These are phyloP conservation scores for Melanotaenia trifasciata DNA, from an alignment of 2,797 vertebrate species.

Conservation along the genomic window DNA sequence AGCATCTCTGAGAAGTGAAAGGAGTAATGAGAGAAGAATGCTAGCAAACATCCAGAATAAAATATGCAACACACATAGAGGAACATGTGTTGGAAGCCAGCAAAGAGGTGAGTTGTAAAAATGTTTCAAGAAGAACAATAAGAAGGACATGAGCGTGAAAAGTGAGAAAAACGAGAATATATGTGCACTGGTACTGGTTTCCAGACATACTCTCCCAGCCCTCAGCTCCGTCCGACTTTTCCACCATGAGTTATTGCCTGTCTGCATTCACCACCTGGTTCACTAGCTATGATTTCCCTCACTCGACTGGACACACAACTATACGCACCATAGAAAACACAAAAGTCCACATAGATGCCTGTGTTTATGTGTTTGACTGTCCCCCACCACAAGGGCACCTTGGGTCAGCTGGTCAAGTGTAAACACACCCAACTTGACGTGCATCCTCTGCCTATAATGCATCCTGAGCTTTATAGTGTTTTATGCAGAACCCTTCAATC, in stretches of 20 bases:
- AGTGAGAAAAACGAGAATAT: constrained; percentile 36
- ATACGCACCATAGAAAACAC: constrained; percentile 37
- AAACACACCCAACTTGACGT: constrained; percentile 54
- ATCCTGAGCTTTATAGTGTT: not conserved
- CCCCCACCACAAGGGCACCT: constrained; percentile 46
- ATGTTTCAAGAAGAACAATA: not conserved
- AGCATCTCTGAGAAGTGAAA: constrained; percentile 24
- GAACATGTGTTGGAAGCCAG: constrained; percentile 1
- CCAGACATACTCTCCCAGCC: constrained; percentile 38
- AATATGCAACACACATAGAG: not conserved
- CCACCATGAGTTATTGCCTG: constrained; percentile 72
- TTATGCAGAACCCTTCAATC: constrained; percentile 30
- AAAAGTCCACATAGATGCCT: constrained; percentile 16
- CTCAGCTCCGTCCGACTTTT: constrained; percentile 57
- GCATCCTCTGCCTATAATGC: constrained; percentile 29
- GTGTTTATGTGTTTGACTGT: constrained; percentile 19
- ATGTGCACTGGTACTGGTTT: constrained; percentile 27
- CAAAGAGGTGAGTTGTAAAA: not conserved
- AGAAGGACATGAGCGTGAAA: not conserved
- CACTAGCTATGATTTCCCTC: constrained; percentile 73
- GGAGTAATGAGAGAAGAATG: constrained; percentile 14
- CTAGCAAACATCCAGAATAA: constrained; percentile 11
- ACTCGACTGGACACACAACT: constrained; percentile 63
- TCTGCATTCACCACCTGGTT: constrained; percentile 76
- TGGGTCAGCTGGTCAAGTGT: constrained; percentile 69